These are phyloP conservation scores for Eulemur albifrons DNA, from an alignment of 2,797 vertebrate genomes.

Conservation along the genomic window DNA sequence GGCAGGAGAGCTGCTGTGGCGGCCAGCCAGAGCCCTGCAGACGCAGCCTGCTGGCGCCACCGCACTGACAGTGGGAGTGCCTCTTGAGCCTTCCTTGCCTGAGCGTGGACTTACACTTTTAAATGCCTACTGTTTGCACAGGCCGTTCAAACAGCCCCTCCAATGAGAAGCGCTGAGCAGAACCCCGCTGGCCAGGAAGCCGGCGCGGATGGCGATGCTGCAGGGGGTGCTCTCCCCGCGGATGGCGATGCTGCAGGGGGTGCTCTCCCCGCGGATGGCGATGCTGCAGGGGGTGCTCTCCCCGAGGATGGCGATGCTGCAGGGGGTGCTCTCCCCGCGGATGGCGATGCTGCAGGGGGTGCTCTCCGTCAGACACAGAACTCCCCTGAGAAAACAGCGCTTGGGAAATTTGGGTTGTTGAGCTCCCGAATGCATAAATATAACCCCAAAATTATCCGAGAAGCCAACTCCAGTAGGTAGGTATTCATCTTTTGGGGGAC, in stretches of 20 bases:
- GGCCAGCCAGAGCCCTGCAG: not conserved
- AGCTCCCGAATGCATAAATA: not conserved
- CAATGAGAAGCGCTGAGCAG: not conserved
- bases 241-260: fast-evolving
- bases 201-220: too few relatives aligned
- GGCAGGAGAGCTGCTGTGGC: too few relatives aligned
- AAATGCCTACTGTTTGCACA: not conserved
- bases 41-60: not conserved
- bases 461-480: not conserved
- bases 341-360: fast-evolving
- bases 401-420: not conserved
- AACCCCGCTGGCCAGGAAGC: too few relatives aligned
- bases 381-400: not conserved
- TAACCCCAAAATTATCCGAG: not conserved
- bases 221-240: too few relatives aligned
- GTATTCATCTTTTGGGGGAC: not conserved
- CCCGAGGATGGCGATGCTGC: too few relatives aligned
- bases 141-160: not conserved
- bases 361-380: not conserved
- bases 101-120: not conserved
- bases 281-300: not conserved
- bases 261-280: not conserved
- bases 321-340: too few relatives aligned
- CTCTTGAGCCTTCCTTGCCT: not conserved
- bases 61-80: too few relatives aligned